Percentiles rank a stretch among this genome's conserved stretches.
phyloP scores from a whole-genome alignment of 2,113 vertebrate species.

The Amblyornis subalaris region DNA sequence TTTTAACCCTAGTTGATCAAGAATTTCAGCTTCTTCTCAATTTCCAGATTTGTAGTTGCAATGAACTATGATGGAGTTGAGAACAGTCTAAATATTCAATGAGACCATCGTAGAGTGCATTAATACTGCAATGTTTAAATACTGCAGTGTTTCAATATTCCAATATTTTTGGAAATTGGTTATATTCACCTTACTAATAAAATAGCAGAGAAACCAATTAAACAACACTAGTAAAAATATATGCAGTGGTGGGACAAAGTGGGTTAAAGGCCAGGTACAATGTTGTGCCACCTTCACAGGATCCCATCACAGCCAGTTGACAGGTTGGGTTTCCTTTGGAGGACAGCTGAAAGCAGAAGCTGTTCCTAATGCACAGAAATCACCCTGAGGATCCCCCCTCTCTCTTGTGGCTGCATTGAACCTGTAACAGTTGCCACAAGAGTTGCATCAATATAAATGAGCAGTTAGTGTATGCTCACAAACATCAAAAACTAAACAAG shows the following conservation, averaged over 20 bases:
- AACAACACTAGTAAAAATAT: background rate
- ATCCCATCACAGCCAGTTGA: rapidly evolving
- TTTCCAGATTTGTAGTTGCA: background rate
- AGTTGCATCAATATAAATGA: background rate
- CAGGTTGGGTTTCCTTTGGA: background rate
- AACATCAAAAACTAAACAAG: background rate
- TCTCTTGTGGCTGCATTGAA: background rate
- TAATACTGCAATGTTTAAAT: background rate
- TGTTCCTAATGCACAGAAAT: background rate
- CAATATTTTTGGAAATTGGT: background rate
- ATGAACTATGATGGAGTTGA: background rate
- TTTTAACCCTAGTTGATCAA: background rate
- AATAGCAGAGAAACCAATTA: background rate
- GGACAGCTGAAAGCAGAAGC: background rate
- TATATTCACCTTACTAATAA: background rate
- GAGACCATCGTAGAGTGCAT: background rate
- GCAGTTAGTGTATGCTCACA: background rate
- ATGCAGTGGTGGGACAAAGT: background rate
- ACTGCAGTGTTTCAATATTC: background rate
- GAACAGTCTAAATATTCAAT: background rate
- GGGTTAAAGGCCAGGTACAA: background rate
- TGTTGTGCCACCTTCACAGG: background rate
- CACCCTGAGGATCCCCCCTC: background rate
- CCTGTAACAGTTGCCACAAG: background rate
- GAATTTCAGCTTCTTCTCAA: background rate